Evolutionary conservation across 2,797 vertebrate species (phyloP), one percentile per base, ranked within the genome.

Genomic region (Cyclopterus lumpus): DNA sequence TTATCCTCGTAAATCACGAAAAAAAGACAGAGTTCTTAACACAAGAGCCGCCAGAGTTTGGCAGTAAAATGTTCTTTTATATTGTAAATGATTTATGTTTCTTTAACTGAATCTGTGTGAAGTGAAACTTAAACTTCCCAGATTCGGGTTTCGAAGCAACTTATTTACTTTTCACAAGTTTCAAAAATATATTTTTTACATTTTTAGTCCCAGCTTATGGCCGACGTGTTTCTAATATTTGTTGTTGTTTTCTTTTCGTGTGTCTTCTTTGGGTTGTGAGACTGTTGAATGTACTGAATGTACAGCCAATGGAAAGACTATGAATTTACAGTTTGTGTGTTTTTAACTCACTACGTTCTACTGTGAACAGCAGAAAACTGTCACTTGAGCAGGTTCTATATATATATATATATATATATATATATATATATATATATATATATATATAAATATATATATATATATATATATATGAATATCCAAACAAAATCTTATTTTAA

Each of bases 271-370:
- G 38, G 38, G 40, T 44, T 46, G 30, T 69, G 44, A 48, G 18
- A 65, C 74, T 68, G 67, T 77, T 72, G 26, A 28, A 28, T 70
- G 77, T 79, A 49, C 6, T 85, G 75, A 86, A 74, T 70, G 77
- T 79, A 49, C 6, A 16, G 36, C 36, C 22, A 18, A 0, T 18
- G 34, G n/a, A 34, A 32, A 66, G 2, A 72, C 59, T 67, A 57
- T 80, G 48, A 84, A 70, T 63, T 79, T 32, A 38, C 12, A 54
- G 32, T 55, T 18, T 44, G 18, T 67, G 18, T 57, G 66, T 75
- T 71, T 71, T 73, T 57, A 77, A 64, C 48, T 65, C n/a, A 16
- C 59, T 48, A 10, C 28, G 8, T 48, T 54, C 2, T 22, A 68
- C 76, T 86, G 79, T 84, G 77, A 88, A 58, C 16, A 73, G 53